Base-by-base conservation (phyloP, 1,140 invertebrate genomes). In the Drosophila albomicans region DNA sequence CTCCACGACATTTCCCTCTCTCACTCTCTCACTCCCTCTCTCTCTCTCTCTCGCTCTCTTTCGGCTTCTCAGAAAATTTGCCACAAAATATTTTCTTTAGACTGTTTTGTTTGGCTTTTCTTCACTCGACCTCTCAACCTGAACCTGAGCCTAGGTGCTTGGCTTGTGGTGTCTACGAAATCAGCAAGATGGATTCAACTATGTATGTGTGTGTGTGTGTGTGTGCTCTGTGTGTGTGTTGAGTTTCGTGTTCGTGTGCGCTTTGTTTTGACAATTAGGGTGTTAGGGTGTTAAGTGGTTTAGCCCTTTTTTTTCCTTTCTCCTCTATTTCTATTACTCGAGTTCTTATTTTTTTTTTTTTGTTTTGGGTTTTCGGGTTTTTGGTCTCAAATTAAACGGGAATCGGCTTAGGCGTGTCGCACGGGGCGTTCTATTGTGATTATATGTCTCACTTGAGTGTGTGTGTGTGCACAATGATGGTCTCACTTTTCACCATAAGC, bases 241-340 rank as follows among this genome's bases (percentile, higher is more conserved):
- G 10, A 66, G 52, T 62, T 57, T 54, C 59, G 20, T 67, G 63
- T 79, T 87, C 77, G 72, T 85, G 71, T 86, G 52, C 73, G 57
- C 75, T 87, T 80, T 91, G 87, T 91, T 91, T 91, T 91, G 87
- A 91, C 87, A 91, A 91, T 91, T 91, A 91, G 87, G 82, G 87
- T 89, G 85, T 88, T 88, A 84, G 85, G 85, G 85, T 91, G 87
- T 91, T 91, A 91, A 91, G 87, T 91, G 87, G 87, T 91, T 84
- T 87, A 90, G 79, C 86, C 87, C 79, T 88, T 88, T 87, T 74
- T 78, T 62, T 8, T 13, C 4, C 20, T 58, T 48, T 32, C 20
- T 32, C 7, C 58, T 10, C 45, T 30, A 5, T 25, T 25, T 25
- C 20, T 25, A 25, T 25, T 25, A 25, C 20, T 25, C 20, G 20